Evolutionary conservation across 2,888 invertebrate genomes (phyloP).

Genomic region (Drosophila mulleri): DNA sequence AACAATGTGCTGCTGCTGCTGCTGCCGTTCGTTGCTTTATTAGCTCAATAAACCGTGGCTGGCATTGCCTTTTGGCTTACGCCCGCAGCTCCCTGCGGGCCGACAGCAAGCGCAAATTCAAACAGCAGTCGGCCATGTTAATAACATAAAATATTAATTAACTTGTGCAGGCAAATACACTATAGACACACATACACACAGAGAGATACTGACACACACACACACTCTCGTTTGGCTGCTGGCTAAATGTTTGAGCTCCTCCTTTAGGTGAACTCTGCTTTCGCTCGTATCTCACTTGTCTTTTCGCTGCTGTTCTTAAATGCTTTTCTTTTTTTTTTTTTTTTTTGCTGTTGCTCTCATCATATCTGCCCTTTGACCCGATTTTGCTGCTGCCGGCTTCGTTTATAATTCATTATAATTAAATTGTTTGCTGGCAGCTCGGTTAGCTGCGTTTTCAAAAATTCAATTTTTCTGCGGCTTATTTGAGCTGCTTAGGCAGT

Average conservation of each 20-base stretch:
- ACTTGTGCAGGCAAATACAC: conserved; percentile 54
- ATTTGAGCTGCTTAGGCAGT: conserved; percentile 38
- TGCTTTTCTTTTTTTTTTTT: conserved; percentile 13
- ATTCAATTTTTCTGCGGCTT: conserved; percentile 65
- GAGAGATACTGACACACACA: background rate
- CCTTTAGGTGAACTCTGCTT: conserved; percentile 46
- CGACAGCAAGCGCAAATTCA: conserved; percentile 37
- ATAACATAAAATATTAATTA: conserved; percentile 78
- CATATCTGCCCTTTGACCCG: conserved; percentile 47
- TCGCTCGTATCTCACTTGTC: conserved; percentile 43
- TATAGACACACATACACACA: conserved; percentile 18
- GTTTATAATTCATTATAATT: conserved; percentile 78
- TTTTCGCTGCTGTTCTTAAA: conserved; percentile 35
- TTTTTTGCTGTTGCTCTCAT: conserved; percentile 1
- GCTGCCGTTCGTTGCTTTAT: conserved; percentile 53
- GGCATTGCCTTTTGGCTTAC: conserved; percentile 21
- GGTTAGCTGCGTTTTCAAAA: conserved; percentile 50
- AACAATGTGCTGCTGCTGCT: conserved; percentile 53
- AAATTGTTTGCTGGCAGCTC: conserved; percentile 67
- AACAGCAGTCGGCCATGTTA: conserved; percentile 64
- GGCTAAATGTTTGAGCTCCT: conserved; percentile 34
- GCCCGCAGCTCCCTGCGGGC: conserved; percentile 21
- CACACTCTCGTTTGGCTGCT: conserved; percentile 7
- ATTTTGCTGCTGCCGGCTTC: conserved; percentile 51
- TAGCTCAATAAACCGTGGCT: conserved; percentile 61